Base-by-base conservation (phyloP, 2,113 vertebrate genomes). In the Xenopus tropicalis region DNA sequence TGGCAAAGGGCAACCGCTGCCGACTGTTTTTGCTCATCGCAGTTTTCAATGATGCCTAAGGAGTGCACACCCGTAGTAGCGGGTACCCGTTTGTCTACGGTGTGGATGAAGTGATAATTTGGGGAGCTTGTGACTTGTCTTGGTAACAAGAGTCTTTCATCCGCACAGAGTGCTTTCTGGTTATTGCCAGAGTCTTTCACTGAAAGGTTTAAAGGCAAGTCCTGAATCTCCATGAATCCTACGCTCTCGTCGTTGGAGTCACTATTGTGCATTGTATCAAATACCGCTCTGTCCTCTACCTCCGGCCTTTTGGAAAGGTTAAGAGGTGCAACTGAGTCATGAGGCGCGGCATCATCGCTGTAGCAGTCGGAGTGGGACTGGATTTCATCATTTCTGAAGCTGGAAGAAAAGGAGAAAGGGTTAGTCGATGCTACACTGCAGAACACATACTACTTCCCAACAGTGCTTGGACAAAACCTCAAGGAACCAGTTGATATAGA, bases 1-100 rank as follows among this genome's bases (percentile, higher is more conserved):
- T 98, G 96, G 79, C 96, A 98, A 69, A 99, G 94, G 0, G 97
- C 95, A 44, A 99, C 91, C 0, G 96, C 97, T 0, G 96, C 97
- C 0, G 91, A 94, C 83, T 95, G 95, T 81, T 97, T 94, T 84
- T 96, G 93, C 68, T 93, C 94, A 0, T 97, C 95, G 5, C 88
- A 88, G 22, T 85, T 85, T 69, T 96, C 94, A 22, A 89, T 87
- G 0, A 85, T 83, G 10, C 71, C 79, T 17, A 82, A 14, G 1
- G 79, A 70, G 1, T 79, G 77, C 1, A 67, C 75, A 72, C 83
- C 82, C 0, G 46, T 24, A 0, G 0, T 2, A 13, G 71, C 73
- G 0, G 70, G 20, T 5, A 61, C 66, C 1, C n/a, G 0, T 9
- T 70, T 78, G 0, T 78, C 65, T 9, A 54, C 58, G 11, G 0